Evolutionary conservation across 2,888 invertebrate genomes (phyloP), one percentile per base, ranked within the genome.

Genomic region (Siphonodentalium dalli): DNA sequence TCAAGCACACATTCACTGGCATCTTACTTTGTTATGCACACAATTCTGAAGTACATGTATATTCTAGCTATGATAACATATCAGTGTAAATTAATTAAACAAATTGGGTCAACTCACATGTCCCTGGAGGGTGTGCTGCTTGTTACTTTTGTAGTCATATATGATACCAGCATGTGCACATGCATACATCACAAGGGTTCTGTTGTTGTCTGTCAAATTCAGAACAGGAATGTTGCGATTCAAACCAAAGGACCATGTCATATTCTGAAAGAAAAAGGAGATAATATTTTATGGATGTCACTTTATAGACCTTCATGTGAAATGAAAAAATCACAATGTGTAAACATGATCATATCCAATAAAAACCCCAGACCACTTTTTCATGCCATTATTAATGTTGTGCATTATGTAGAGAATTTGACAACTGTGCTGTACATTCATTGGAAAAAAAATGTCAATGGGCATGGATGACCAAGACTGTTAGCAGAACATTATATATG

Each of bases 61-160:
- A 31, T n/a, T 31, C 31, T 11, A 11, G 31, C 31, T 11, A n/a
- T 31, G 31, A 31, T n/a, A 31, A 11, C 31, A 31, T 31, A 31
- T 11, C n/a, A n/a, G n/a, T n/a, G n/a, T n/a, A n/a, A n/a, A n/a
- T 42, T 34, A 11, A 13, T 21, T 6, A n/a, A n/a, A n/a, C n/a
- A n/a, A n/a, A n/a, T n/a, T n/a, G n/a, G n/a, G n/a, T n/a, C n/a
- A 54, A 78, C 86, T 85, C 72, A 89, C 89, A 73, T 90, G 90
- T 38, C 88, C 89, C 69, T 88, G 87, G 34, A 90, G 83, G 63
- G 87, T 85, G 66, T 80, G 82, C 85, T 88, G 87, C 52, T 84
- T 67, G 62, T 86, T 86, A 5, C 82, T 82, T 34, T 83, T 83
- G 82, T 87, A 88, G 80, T 89, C 85, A 75, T 87, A 88, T 1